Evolutionary conservation across 2,113 vertebrate species (phyloP).

Genomic region (Perca fluviatilis): DNA sequence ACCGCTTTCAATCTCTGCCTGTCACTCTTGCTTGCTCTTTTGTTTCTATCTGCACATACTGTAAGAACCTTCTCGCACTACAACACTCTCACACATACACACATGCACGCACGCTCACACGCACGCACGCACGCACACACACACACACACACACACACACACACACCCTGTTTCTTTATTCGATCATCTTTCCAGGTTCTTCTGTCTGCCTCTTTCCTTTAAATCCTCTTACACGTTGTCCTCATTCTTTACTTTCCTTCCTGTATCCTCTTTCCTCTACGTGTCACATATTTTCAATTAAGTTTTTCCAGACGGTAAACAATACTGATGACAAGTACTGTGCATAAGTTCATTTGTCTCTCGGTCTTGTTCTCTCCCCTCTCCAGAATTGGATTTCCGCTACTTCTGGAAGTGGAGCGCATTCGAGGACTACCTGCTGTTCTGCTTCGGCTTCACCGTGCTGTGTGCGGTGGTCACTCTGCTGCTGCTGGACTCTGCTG

Average conservation of each 20-base stretch:
- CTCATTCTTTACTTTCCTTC: neutral
- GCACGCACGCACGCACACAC: neutral
- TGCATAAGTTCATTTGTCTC: neutral
- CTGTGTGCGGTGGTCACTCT: constrained; percentile 82
- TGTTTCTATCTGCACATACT: constrained; percentile 28
- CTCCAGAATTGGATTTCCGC: constrained; percentile 80
- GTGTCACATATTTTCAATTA: neutral
- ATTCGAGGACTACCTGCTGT: constrained; percentile 87
- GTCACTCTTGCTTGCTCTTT: neutral
- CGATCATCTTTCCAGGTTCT: constrained; percentile 2
- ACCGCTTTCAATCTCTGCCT: constrained; percentile 18
- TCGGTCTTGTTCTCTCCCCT: neutral
- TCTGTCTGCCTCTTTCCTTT: constrained; percentile 7
- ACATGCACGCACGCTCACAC: constrained; percentile 4
- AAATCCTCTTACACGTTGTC: neutral
- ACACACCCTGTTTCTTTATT: neutral
- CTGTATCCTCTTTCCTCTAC: neutral
- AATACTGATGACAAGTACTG: neutral
- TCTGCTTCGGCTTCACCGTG: constrained; percentile 83
- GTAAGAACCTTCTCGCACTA: neutral
- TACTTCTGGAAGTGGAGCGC: constrained; percentile 88
- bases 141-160: neutral
- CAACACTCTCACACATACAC: neutral
- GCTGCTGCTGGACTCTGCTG: constrained; percentile 81
- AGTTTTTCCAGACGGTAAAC: neutral